Conservation (phyloP, 2,113 vertebrate genomes). For the Rhinichthys klamathensis region DNA sequence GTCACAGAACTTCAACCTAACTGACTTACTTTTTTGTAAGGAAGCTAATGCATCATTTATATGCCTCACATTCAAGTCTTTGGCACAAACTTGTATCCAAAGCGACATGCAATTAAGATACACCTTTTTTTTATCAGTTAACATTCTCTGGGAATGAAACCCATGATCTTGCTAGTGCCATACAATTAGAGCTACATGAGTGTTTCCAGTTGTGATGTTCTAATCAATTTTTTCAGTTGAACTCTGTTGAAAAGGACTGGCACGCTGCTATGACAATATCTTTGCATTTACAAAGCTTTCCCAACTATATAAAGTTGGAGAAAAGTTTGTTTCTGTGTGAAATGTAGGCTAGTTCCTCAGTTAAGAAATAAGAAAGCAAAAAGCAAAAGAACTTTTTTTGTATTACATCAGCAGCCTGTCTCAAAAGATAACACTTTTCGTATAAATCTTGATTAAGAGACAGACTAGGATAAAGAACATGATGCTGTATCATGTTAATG, state of each 20-base stretch:
- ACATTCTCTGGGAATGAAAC: not conserved
- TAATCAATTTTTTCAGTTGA: not conserved
- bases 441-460: not conserved
- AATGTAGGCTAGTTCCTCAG: not conserved
- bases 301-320: not conserved
- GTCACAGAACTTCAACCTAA: no score
- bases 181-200: not conserved
- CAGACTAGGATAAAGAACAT: not conserved
- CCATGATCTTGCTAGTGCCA: not conserved
- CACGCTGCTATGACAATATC: not conserved
- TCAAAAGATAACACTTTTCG: not conserved
- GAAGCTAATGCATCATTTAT: not conserved
- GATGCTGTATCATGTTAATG: not conserved
- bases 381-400: no score
- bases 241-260: not conserved
- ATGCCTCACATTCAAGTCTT: not conserved
- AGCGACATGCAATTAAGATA: not conserved
- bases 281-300: not conserved
- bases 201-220: not conserved
- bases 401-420: slow-evolving; percentile 9
- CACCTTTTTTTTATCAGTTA: not conserved
- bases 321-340: not conserved
- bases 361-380: no score
- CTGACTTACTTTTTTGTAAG: not conserved
- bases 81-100: not conserved